Percentiles rank a stretch among this genome's conserved stretches.
These are phyloP conservation scores for Xenopus laevis DNA, from an alignment of 2,113 vertebrate genomes.

Conservation along the genomic window DNA sequence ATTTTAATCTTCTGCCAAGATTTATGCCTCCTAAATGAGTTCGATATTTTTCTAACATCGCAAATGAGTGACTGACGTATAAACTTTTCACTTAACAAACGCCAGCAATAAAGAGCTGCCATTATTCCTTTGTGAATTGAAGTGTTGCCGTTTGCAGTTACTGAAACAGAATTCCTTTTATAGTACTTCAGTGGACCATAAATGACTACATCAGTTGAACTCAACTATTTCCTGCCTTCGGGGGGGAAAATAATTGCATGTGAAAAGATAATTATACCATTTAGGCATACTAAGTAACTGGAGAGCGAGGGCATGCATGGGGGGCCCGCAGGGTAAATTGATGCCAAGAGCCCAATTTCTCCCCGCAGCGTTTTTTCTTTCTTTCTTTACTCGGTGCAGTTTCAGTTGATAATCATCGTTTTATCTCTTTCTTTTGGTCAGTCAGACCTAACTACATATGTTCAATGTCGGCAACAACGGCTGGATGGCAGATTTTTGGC, in stretches of 20 bases:
- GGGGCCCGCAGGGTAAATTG: constrained; percentile 21
- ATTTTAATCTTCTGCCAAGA: constrained; percentile 38
- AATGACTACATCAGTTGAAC: constrained; percentile 41
- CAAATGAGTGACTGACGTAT: constrained; percentile 38
- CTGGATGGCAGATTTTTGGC: neutral
- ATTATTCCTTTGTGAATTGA: constrained; percentile 45
- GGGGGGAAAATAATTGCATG: constrained; percentile 43
- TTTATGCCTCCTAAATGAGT: constrained; percentile 33
- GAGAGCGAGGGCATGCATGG: constrained; percentile 36
- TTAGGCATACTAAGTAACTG: constrained; percentile 40
- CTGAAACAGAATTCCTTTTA: constrained; percentile 44
- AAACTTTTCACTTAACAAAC: constrained; percentile 41
- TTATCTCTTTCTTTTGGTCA: neutral
- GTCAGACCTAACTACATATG: neutral
- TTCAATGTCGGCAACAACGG: neutral
- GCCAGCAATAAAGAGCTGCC: constrained; percentile 42
- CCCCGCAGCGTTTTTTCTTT: neutral
- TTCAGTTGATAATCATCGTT: neutral
- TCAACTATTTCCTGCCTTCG: constrained; percentile 41
- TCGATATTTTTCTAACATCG: constrained; percentile 42
- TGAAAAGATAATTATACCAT: constrained; percentile 45
- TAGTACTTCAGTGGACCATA: constrained; percentile 43
- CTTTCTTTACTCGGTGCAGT: neutral
- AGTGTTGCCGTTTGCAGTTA: constrained; percentile 45
- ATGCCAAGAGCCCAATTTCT: constrained; percentile 19